Evolutionary conservation across 2,797 vertebrate species (phyloP), one percentile per base, ranked within the genome.

Genomic region (Hypotaenidia okinawae): DNA sequence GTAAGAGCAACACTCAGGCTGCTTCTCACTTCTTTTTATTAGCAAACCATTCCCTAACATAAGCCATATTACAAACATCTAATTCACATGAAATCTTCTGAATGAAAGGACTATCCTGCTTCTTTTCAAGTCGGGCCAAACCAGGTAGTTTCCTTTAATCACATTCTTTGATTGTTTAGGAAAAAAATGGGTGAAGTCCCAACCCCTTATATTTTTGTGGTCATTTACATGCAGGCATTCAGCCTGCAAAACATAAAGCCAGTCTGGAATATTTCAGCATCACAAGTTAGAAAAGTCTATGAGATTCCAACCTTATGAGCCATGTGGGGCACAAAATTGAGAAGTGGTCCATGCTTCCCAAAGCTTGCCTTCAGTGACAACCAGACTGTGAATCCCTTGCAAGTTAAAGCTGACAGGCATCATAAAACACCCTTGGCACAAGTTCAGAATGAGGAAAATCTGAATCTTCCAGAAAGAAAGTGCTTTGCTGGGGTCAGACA

Each of bases 181-280:
- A 28, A 16, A 49, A 28, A 77, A 49, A 45, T 70, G 13, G 22
- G 4, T 3, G 3, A 2, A 2, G 1, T 9, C 19, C 16, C 11
- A 35, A 5, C 10, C 4, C 8, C 47, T 87, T 35, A 23, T 39
- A 19, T 18, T 66, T 88, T 80, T 59, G 6, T 28, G 74, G 72
- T n/a, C 3, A 27, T 83, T 92, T 87, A 23, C 7, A 28, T 12
- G 47, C 32, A 90, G 55, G 9, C 41, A 32, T 74, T 66, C 75
- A 87, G 37, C 18, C 70, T 89, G 30, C 6, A 92, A 87, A 84
- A 9, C 28, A 77, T 16, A 78, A 91, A 84, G 4, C 2, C 24
- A 66, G 16, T 24, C 75, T 77, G 87, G 74, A 84, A 52, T 4
- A n/a, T 74, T 93, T 91, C 81, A 85, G 17, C 24, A 18, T 52